Base-by-base conservation (phyloP, 1,140 invertebrate species). In the Carcinoscorpius rotundicauda region DNA sequence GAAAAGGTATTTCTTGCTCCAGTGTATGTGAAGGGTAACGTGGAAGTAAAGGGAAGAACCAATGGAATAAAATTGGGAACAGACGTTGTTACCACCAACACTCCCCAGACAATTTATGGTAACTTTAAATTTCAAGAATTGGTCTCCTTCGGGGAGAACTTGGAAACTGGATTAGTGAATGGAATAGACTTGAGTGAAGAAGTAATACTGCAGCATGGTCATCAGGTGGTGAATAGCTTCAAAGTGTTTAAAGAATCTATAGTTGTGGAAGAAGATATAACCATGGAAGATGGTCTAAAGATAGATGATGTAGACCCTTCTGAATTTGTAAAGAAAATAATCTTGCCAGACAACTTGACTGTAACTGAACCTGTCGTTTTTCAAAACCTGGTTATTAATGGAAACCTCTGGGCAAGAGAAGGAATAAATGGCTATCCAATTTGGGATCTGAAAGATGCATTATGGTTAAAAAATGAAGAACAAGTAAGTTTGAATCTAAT, bases 381-480 rank as follows among this genome's bases (percentile, higher is more conserved):
- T 48, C 49, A 49, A 8, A 52, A 68, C 51, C 56, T 65, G 5
- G 51, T 61, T 6, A 63, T 67, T 1, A 3, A 52, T 1, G 66
- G 63, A 3, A 9, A 67, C 29, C 4, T 67, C 3, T 49, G 49
- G 8, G 62, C 52, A 5, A 6, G 29, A 2, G 63, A 58, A 8
- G 66, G 66, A 3, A 6, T 67, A 6, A 67, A 67, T 53, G 66
- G 62, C 50, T 6, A 52, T 10, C 4, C 51, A 8, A 29, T 67
- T 5, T 58, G 10, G 10, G 66, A 67, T 50, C 6, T 67, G 6
- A 51, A 29, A 10, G 48, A 6, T 9, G 53, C n/a, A 4, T 52
- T 64, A 3, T 67, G 66, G 66, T 50, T 64, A 11, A 67, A 64
- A 50, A 52, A 50, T 5, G 49, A 3, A 8, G 6, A 9, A 1